These are phyloP conservation scores for Coturnix japonica DNA, from an alignment of 2,113 vertebrate species.

Conservation along the genomic window DNA sequence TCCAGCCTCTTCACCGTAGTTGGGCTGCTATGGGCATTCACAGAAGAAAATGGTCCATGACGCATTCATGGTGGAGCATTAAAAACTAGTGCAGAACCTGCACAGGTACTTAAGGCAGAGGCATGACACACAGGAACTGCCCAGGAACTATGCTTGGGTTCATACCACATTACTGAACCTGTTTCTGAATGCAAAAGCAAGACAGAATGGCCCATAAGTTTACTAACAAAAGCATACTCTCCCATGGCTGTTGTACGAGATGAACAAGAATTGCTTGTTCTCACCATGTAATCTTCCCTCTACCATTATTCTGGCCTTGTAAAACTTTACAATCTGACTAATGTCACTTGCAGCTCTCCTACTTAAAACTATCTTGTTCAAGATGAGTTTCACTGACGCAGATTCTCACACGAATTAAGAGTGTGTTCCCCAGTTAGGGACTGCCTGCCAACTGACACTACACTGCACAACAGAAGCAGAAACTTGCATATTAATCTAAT, in stretches of 20 bases:
- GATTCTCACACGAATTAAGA: background rate
- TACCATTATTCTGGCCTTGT: background rate
- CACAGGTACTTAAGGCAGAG: background rate
- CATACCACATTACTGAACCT: slow-evolving; percentile 9
- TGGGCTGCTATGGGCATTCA: background rate
- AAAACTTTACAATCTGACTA: background rate
- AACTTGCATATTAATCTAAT: slow-evolving; percentile 23
- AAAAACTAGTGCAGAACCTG: background rate
- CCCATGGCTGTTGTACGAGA: background rate
- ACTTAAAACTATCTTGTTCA: background rate
- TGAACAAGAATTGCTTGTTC: background rate
- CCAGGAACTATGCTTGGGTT: slow-evolving; percentile 8
- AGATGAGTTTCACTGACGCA: background rate
- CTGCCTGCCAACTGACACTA: slow-evolving; percentile 45
- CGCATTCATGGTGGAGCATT: background rate
- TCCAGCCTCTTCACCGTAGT: background rate
- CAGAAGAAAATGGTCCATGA: background rate
- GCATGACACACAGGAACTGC: background rate
- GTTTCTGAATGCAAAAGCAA: slow-evolving; percentile 5
- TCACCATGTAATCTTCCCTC: background rate
- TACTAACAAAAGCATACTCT: background rate
- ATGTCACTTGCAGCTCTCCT: background rate
- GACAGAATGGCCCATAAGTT: background rate
- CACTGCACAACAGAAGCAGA: slow-evolving; percentile 50
- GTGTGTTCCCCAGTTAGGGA: slow-evolving; percentile 30